Evolutionary conservation across 2,797 vertebrate genomes (phyloP).

Genomic region (Enoplosus armatus): DNA sequence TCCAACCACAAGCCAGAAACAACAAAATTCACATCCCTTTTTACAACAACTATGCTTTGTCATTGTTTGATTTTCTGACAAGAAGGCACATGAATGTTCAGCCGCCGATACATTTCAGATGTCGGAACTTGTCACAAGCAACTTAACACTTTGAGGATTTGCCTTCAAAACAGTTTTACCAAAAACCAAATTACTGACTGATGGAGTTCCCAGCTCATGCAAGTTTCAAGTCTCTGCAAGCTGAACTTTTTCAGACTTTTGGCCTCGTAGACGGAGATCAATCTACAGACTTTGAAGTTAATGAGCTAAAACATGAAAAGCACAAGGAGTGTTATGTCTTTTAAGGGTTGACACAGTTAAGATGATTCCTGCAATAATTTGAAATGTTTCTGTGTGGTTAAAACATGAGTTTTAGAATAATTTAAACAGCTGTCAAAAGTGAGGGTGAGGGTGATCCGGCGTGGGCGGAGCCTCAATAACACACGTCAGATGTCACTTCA

Average conservation of each 20-base stretch:
- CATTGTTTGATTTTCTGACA: background rate
- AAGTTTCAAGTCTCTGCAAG: background rate
- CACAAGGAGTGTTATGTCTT: constrained; percentile 1
- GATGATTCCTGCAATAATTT: constrained; percentile 14
- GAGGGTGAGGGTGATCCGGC: background rate
- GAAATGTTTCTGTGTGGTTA: constrained; percentile 11
- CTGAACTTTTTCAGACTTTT: background rate
- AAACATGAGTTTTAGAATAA: constrained; percentile 28
- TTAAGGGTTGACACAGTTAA: background rate
- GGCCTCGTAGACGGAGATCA: constrained; percentile 8
- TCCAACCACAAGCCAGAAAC: background rate
- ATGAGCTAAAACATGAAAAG: constrained; percentile 40
- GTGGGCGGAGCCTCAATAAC: background rate
- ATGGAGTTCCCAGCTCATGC: background rate
- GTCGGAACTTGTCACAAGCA: background rate
- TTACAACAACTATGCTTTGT: background rate
- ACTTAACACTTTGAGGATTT: background rate
- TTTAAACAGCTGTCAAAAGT: constrained; percentile 4
- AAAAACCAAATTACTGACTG: background rate
- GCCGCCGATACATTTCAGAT: background rate
- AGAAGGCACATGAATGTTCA: background rate
- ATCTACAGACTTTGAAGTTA: constrained; percentile 21
- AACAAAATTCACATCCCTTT: background rate
- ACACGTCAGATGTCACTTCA: background rate
- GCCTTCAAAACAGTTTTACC: background rate